A percentile compares a stretch with the other conserved stretches of the same genome.
These are phyloP conservation scores for Petrophora chlorosata DNA, from an alignment of 2,888 invertebrate species.

Conservation along the genomic window DNA sequence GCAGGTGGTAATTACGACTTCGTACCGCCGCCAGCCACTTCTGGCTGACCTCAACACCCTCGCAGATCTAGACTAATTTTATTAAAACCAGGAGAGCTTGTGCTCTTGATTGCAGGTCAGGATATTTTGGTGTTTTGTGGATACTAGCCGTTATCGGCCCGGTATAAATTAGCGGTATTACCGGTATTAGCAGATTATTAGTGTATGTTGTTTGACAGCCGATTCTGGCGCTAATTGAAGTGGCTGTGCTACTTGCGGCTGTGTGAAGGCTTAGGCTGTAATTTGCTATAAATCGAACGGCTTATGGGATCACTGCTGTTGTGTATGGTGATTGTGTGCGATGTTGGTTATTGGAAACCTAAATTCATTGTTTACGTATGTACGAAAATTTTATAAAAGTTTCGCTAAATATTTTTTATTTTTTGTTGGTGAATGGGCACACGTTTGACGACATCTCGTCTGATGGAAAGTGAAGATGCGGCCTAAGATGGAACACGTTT, in stretches of 20 bases:
- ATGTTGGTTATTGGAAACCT: background rate
- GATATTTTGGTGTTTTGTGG: conserved; percentile 1
- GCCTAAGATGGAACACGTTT: too few relatives aligned
- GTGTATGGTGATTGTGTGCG: conserved; percentile 5
- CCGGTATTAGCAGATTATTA: conserved; percentile 38
- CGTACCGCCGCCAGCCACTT: conserved; percentile 38
- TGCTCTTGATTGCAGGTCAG: conserved; percentile 3
- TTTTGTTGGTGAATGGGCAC: too few relatives aligned
- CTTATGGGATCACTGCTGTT: conserved; percentile 13
- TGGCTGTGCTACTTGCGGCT: conserved; percentile 7
- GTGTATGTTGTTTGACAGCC: conserved; percentile 38
- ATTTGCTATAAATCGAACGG: conserved; percentile 21
- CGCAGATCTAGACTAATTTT: conserved; percentile 14
- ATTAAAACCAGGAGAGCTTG: conserved; percentile 1
- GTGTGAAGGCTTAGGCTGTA: conserved; percentile 16
- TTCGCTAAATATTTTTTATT: too few relatives aligned
- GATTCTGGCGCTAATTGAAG: conserved; percentile 27
- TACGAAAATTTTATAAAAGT: background rate
- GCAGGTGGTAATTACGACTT: conserved; percentile 73
- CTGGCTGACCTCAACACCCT: conserved; percentile 42
- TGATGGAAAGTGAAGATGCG: too few relatives aligned
- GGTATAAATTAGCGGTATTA: conserved; percentile 44
- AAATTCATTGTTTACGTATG: background rate
- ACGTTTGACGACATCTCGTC: too few relatives aligned
- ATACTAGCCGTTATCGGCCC: conserved; percentile 38